These are phyloP conservation scores for Tethea ocularis DNA, from an alignment of 2,888 invertebrate genomes.

Conservation along the genomic window DNA sequence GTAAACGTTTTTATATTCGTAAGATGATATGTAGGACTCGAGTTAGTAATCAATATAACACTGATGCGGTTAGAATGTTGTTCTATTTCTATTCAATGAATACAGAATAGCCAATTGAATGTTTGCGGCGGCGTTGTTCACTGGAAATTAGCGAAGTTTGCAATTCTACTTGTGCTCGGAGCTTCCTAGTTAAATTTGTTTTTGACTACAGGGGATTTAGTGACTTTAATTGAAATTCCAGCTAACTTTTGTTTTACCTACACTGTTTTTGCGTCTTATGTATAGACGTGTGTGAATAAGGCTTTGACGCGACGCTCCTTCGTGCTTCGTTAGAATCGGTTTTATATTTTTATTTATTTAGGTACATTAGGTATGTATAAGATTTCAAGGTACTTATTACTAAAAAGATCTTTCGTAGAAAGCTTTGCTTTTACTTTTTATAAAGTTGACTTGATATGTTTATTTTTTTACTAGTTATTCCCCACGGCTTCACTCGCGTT, in stretches of 20 bases:
- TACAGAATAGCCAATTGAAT: neutral
- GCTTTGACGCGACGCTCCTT: too few species aligned
- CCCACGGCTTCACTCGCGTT: too few species aligned
- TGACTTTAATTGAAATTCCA: neutral
- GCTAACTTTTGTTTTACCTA: neutral
- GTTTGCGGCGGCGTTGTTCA: neutral
- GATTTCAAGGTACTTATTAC: too few species aligned
- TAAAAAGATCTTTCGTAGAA: too few species aligned
- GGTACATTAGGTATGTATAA: too few species aligned
- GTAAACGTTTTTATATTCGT: too few species aligned
- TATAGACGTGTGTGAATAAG: neutral
- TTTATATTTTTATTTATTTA: too few species aligned
- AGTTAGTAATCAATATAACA: neutral
- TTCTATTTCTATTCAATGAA: neutral
- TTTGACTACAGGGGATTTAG: neutral
- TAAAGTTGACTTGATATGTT: too few species aligned
- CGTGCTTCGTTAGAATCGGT: too few species aligned
- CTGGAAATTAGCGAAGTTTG: neutral
- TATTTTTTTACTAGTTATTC: too few species aligned
- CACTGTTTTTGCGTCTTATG: neutral
- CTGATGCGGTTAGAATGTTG: neutral
- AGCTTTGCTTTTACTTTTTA: too few species aligned
- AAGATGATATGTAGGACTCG: too few species aligned
- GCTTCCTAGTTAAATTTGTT: neutral
- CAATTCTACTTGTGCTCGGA: neutral